Evolutionary conservation across 2,888 invertebrate genomes (phyloP).

Genomic region (Conchocele bisecta): DNA sequence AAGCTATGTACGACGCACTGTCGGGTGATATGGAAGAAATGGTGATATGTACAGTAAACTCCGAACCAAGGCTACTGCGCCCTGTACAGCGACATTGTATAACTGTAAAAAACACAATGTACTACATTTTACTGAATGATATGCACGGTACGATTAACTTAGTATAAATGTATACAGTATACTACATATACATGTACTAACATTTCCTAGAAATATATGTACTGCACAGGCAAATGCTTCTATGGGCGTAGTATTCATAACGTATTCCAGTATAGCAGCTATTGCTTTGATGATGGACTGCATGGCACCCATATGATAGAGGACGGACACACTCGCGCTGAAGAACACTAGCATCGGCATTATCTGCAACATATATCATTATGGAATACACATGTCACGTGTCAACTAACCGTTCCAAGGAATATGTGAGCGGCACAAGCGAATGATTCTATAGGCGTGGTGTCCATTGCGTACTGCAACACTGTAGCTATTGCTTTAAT

Average conservation of each 20-base stretch:
- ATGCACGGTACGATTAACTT: too few species aligned
- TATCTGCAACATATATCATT: slow-evolving; percentile 43
- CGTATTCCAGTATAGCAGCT: slow-evolving; percentile 25
- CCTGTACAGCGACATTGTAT: too few species aligned
- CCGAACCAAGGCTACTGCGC: too few species aligned
- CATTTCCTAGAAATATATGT: slow-evolving; percentile 97
- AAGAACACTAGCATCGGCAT: slow-evolving; percentile 53
- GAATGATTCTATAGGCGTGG: slow-evolving; percentile 92
- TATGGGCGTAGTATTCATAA: slow-evolving; percentile 89
- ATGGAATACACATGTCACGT: too few species aligned
- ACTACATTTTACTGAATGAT: too few species aligned
- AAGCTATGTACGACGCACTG: too few species aligned
- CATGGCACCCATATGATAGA: slow-evolving; percentile 54
- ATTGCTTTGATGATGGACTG: slow-evolving; percentile 47
- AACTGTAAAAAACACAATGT: too few species aligned
- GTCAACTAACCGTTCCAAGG: slow-evolving; percentile 91
- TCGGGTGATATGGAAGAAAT: too few species aligned
- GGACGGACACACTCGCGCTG: slow-evolving; percentile 40
- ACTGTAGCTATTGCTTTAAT: slow-evolving; percentile 44
- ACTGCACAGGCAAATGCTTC: slow-evolving; percentile 94
- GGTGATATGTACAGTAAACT: too few species aligned
- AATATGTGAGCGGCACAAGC: slow-evolving; percentile 96
- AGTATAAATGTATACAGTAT: too few species aligned
- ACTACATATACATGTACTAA: too few species aligned
- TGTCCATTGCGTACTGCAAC: slow-evolving; percentile 84